Evolutionary conservation across 64 coral and sea anemone species (phyloP).

Genomic region (Dendrophyllia cribrosa): DNA sequence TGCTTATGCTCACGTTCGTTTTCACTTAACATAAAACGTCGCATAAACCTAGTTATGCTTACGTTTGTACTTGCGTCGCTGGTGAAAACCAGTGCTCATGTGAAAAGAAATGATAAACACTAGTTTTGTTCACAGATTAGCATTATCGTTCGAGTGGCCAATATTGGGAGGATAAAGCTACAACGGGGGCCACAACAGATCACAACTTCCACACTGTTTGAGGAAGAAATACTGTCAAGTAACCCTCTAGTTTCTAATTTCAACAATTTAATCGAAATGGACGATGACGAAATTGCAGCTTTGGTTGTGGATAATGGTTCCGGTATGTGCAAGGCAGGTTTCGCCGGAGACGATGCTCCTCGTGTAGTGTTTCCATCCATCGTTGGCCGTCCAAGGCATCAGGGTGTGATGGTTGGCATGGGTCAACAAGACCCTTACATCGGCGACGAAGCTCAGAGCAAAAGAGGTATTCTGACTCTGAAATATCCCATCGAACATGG

Average conservation of each 20-base stretch:
- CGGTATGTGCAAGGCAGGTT: constrained; percentile 97
- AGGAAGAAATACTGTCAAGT: not conserved
- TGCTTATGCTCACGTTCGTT: no score
- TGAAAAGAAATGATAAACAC: no score
- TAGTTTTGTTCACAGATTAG: no score
- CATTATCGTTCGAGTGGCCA: no score
- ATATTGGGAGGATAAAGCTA: no score
- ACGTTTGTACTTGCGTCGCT: no score
- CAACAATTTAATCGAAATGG: constrained; percentile 46
- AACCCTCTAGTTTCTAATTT: not conserved
- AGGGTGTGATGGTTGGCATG: constrained; percentile 96
- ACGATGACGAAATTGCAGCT: constrained; percentile 85
- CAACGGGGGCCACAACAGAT: no score
- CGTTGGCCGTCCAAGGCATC: constrained; percentile 90
- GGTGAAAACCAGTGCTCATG: no score
- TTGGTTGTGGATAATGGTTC: constrained; percentile 96
- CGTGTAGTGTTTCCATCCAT: constrained; percentile 93
- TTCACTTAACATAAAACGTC: no score
- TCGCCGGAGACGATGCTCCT: constrained; percentile 92
- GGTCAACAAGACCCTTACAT: constrained; percentile 95
- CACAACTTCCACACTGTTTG: not conserved
- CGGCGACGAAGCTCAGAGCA: constrained; percentile 93
- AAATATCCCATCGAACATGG: constrained; percentile 98
- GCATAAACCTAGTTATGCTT: no score
- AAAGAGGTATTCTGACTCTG: constrained; percentile 94